Evolutionary conservation across 92 coral and sea anemone species (phyloP).

Genomic region (Montipora capitata): DNA sequence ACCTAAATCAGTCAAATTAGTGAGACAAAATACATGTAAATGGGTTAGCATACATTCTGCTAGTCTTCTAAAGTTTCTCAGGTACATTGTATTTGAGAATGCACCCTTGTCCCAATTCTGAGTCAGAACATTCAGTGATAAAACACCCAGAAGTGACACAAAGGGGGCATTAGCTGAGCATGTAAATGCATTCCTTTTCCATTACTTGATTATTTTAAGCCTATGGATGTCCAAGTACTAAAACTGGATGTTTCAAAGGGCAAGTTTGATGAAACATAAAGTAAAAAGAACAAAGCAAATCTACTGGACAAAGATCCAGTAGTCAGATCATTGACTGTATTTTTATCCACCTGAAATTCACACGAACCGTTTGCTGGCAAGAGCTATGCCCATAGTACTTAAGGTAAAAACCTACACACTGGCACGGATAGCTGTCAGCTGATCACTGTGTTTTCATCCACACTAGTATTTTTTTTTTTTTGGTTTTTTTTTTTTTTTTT

Average conservation of each 20-base stretch:
- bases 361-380: background rate
- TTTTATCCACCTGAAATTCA: background rate
- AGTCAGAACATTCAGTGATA: background rate
- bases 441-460: background rate
- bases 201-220: background rate
- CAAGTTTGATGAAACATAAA: background rate
- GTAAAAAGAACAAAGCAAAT: constrained; percentile 31
- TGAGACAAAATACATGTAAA: too few species aligned
- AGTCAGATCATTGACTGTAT: constrained; percentile 2
- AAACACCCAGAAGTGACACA: background rate
- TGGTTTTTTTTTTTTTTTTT: too few species aligned
- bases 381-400: background rate
- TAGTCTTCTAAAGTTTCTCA: too few species aligned
- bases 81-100: background rate
- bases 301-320: constrained; percentile 62
- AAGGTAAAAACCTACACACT: background rate
- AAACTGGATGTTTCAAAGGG: background rate
- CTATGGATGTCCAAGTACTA: background rate
- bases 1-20: too few species aligned
- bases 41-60: too few species aligned
- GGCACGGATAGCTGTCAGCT: background rate
- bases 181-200: background rate
- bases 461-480: background rate
- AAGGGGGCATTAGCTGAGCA: background rate
- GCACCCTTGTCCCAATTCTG: background rate